Base-by-base conservation (phyloP, 2,888 invertebrate genomes). In the Danaus chrysippus region DNA sequence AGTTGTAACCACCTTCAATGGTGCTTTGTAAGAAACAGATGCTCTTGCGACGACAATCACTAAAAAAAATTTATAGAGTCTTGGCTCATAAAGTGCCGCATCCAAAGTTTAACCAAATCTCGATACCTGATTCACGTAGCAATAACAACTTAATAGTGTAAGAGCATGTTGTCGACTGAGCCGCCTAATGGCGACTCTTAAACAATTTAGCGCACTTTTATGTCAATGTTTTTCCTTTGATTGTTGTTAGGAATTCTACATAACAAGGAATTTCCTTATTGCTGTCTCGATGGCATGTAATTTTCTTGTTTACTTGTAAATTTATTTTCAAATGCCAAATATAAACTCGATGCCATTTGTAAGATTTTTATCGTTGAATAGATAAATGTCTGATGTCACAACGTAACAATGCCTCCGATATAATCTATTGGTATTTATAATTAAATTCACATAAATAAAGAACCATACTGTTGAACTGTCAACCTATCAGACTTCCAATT, bases 61-160 rank as follows among this genome's bases (percentile, higher is more conserved):
- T 34, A 23, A 23, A 23, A 10, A 49, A 15, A 10, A 49, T 10
- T 13, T 10, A 49, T 49, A 17, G 10, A 10, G 8, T 6, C 23
- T 5, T 34, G 2, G 2, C 6, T 6, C 23, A 34, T 34, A 52
- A 15, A 42, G 60, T 62, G 49, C 72, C 82, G 46, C 61, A 74
- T 81, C 78, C 71, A 74, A 49, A 10, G 10, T 49, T 17, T 10
- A 49, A 3, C 49, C 10, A 17, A 49, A 34, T 42, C 53, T 23
- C 6, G 8, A 11, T 53, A 63, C 73, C 72, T 69, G 69, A 75
- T 79, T 76, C 76, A 76, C 77, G 72, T 67, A 74, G 76, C 82
- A 81, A 82, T 84, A 85, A 86, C 86, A 86, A 83, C 81, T 82
- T 86, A 84, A 87, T 86, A 87, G 86, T 83, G 79, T 81, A 85